Evolutionary conservation across 2,113 vertebrate genomes (phyloP).

Genomic region (Hystrix brachyura): DNA sequence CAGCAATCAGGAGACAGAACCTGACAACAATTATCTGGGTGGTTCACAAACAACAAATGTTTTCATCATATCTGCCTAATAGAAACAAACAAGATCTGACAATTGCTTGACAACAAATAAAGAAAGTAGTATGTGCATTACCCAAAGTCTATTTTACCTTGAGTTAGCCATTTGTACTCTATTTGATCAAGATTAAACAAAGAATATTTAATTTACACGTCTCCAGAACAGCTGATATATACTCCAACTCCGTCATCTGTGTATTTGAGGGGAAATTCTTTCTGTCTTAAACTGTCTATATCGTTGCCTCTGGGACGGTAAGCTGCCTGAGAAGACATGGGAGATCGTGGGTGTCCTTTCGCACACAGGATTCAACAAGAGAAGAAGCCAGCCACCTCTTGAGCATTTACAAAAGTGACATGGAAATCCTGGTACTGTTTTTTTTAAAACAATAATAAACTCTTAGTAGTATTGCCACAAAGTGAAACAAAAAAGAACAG

Average conservation of each 20-base stretch:
- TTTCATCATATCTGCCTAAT: neutral
- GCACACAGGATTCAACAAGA: neutral
- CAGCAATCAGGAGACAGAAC: neutral
- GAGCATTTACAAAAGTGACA: neutral
- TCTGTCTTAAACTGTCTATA: neutral
- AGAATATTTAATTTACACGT: neutral
- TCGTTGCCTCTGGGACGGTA: neutral
- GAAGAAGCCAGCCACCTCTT: neutral
- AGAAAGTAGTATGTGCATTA: neutral
- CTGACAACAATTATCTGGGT: neutral
- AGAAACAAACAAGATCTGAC: neutral
- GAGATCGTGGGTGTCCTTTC: neutral
- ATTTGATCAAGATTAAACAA: slow-evolving; percentile 19
- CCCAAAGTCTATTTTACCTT: slow-evolving; percentile 27
- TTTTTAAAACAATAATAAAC: neutral
- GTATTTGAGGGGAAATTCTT: neutral
- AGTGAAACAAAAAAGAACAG: neutral
- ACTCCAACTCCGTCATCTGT: neutral
- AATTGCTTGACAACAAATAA: slow-evolving; percentile 38
- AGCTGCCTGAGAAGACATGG: neutral
- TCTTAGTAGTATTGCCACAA: neutral
- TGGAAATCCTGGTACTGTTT: neutral
- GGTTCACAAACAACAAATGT: neutral
- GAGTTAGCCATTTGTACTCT: neutral
- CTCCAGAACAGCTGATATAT: neutral